Conservation (phyloP, 2,888 invertebrate genomes). For the Dolichopus griseipennis region DNA sequence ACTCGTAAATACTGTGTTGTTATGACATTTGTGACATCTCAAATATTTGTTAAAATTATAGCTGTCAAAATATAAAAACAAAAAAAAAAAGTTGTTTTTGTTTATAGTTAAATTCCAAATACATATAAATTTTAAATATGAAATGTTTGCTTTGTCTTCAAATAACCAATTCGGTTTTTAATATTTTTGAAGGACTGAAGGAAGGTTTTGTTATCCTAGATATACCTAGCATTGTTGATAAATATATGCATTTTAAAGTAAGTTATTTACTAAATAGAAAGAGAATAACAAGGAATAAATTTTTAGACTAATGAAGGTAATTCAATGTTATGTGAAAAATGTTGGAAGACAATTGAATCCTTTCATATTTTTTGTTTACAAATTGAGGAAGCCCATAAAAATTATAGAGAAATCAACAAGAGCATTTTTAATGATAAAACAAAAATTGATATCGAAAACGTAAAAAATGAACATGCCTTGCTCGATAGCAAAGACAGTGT, state of each 20-base stretch:
- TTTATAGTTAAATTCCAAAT: too few species aligned
- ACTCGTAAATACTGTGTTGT: too few species aligned
- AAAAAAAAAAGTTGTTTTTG: too few species aligned
- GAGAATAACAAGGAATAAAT: background rate
- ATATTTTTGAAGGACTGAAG: background rate
- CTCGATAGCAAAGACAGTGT: background rate
- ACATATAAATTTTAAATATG: background rate
- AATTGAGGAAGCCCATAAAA: conserved; percentile 34
- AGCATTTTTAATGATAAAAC: background rate
- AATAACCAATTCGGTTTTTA: background rate
- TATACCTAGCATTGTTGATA: background rate
- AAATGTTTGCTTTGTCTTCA: background rate
- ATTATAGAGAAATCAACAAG: background rate
- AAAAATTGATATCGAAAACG: background rate
- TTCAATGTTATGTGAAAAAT: conserved; percentile 29
- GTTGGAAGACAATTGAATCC: conserved; percentile 36
- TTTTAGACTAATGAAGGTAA: background rate
- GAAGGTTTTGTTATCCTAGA: background rate
- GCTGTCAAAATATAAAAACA: too few species aligned
- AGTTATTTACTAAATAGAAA: background rate
- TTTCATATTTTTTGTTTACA: conserved; percentile 37
- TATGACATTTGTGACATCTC: too few species aligned
- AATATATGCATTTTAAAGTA: background rate
- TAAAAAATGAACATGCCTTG: too few species aligned
- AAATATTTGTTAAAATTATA: too few species aligned